Conservation (phyloP, 2,888 invertebrate genomes). For the Liopterus haemorrhoidalis region DNA sequence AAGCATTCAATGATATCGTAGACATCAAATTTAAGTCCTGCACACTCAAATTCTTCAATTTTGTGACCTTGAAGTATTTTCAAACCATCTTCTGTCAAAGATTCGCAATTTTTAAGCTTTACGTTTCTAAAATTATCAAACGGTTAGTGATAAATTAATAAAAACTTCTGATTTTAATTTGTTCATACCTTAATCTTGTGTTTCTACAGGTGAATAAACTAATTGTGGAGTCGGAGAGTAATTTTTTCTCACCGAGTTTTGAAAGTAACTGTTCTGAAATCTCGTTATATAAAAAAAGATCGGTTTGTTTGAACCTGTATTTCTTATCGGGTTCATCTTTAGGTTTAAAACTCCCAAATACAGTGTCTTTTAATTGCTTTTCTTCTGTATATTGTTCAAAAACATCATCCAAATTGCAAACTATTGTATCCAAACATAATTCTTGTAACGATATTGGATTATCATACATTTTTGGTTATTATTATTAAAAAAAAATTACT, state of each 20-base stretch:
- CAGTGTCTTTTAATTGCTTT: neutral
- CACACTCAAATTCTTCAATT: constrained; percentile 55
- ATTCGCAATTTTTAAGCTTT: constrained; percentile 53
- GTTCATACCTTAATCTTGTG: constrained; percentile 51
- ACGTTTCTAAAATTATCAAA: constrained; percentile 46
- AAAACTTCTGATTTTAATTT: constrained; percentile 1
- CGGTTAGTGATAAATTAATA: neutral
- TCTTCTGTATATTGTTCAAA: constrained; percentile 46
- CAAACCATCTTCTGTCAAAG: constrained; percentile 54
- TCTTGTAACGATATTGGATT: constrained; percentile 58
- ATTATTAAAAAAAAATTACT: neutral
- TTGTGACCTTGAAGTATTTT: constrained; percentile 57
- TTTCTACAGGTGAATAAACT: constrained; percentile 55
- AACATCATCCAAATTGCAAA: constrained; percentile 54
- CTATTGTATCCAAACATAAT: constrained; percentile 58
- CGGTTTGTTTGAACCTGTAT: constrained; percentile 49
- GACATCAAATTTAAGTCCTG: constrained; percentile 44
- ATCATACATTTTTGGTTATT: constrained; percentile 50
- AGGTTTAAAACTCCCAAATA: too few relatives aligned
- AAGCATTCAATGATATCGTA: constrained; percentile 58
- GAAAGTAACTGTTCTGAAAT: constrained; percentile 53
- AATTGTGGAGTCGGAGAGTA: constrained; percentile 55
- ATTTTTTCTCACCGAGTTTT: constrained; percentile 52
- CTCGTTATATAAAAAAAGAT: constrained; percentile 53
- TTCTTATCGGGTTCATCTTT: constrained; percentile 17